phyloP scores from a whole-genome alignment of 2,797 vertebrate genomes.

The Hapalemur alaotrensis region DNA sequence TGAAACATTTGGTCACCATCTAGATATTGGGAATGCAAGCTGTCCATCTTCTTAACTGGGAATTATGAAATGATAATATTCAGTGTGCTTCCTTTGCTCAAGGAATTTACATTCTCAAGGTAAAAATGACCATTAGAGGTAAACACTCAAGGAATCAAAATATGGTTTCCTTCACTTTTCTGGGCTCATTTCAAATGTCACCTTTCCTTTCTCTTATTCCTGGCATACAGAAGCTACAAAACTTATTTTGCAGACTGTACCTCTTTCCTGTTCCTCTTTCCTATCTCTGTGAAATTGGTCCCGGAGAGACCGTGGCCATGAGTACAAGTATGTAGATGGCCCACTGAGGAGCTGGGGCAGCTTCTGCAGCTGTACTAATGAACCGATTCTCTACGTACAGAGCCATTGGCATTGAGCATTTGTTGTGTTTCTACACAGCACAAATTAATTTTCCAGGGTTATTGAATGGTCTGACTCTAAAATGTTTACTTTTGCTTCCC shows the following conservation, averaged over 20 bases:
- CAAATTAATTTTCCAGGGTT: slow-evolving; percentile 61
- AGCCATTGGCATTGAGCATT: neutral
- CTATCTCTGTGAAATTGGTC: slow-evolving; percentile 61
- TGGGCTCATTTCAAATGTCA: neutral
- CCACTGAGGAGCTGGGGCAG: neutral
- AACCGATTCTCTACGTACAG: slow-evolving; percentile 21
- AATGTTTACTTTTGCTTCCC: slow-evolving; percentile 21
- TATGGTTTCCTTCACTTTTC: neutral
- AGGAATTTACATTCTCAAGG: neutral
- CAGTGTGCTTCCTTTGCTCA: neutral
- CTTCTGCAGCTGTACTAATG: slow-evolving; percentile 31
- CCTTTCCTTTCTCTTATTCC: neutral
- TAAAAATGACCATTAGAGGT: slow-evolving; percentile 31
- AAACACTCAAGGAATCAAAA: neutral
- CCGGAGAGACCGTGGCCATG: neutral
- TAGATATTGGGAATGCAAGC: neutral
- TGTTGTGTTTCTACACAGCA: neutral
- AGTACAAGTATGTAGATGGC: neutral
- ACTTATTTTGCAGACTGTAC: neutral
- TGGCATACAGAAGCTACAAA: neutral
- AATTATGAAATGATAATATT: neutral
- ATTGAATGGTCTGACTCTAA: neutral
- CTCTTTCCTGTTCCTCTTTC: neutral
- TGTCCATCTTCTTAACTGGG: neutral
- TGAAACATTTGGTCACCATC: neutral